Percentiles rank a stretch among this genome's conserved stretches.
Evolutionary conservation across 2,113 vertebrate genomes (phyloP).

Genomic region (Hippolais icterina): DNA sequence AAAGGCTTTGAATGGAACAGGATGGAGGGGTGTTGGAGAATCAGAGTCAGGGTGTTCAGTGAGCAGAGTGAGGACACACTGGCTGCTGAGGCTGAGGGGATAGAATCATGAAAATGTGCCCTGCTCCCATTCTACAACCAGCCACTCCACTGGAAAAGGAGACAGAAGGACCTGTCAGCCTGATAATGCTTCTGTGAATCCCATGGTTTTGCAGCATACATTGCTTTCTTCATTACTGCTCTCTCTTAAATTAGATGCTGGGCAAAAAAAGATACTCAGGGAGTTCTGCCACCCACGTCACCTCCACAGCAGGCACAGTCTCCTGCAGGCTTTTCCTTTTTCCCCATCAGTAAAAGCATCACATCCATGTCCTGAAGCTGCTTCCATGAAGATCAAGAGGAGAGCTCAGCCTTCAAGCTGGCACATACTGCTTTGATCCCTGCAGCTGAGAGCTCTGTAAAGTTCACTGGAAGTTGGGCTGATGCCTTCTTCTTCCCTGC

Average conservation of each 20-base stretch:
- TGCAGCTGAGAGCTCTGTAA: background rate
- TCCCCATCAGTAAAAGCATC: background rate
- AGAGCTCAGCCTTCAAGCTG: background rate
- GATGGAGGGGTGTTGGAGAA: background rate
- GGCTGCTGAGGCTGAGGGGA: background rate
- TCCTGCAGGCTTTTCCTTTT: background rate
- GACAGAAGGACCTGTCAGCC: background rate
- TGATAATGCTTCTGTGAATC: fast-evolving
- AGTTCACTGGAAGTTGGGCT: background rate
- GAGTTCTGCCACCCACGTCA: background rate
- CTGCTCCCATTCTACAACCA: background rate
- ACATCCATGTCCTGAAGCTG: background rate
- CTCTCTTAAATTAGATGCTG: background rate
- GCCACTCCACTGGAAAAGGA: background rate
- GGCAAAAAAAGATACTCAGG: background rate
- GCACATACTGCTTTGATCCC: background rate
- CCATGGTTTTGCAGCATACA: fast-evolving
- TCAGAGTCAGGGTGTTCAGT: background rate
- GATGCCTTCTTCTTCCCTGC: background rate
- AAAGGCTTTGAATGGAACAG: background rate
- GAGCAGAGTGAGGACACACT: background rate
- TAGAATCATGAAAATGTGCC: background rate
- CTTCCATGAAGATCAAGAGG: background rate
- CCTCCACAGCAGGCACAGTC: background rate
- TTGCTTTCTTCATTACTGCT: background rate